These are phyloP conservation scores for Alentia gelatinosa DNA, from an alignment of 2,888 invertebrate genomes.

Conservation along the genomic window DNA sequence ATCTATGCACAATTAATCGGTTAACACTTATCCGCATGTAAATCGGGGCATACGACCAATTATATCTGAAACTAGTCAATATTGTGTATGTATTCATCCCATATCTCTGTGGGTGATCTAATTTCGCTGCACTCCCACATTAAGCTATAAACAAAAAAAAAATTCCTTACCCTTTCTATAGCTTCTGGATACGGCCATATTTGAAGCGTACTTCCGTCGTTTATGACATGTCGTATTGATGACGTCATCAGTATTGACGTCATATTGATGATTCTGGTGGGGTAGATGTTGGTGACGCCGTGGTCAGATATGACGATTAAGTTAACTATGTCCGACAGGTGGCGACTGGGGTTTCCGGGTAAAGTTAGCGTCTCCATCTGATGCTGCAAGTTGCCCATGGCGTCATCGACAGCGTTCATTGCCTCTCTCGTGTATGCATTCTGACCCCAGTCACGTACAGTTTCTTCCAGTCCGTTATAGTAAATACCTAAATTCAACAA, in stretches of 20 bases:
- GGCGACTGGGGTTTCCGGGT: not conserved
- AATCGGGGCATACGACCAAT: no score
- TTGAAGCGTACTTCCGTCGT: conserved; percentile 64
- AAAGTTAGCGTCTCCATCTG: not conserved
- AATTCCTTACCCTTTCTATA: conserved; percentile 63
- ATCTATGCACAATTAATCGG: no score
- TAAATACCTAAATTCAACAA: not conserved
- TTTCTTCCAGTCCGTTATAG: not conserved
- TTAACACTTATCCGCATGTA: no score
- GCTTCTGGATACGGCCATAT: conserved; percentile 67
- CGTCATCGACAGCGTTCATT: not conserved
- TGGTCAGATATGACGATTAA: conserved; percentile 71
- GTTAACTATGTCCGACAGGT: conserved; percentile 62
- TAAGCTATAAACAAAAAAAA: no score
- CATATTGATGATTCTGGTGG: conserved; percentile 63
- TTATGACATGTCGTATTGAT: conserved; percentile 39
- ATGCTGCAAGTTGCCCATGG: not conserved
- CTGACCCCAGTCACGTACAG: not conserved
- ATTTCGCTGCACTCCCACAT: no score
- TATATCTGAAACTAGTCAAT: no score
- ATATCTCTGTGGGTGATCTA: no score
- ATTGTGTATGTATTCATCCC: no score
- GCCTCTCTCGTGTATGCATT: not conserved
- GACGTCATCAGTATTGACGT: conserved; percentile 61
- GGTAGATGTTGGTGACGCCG: conserved; percentile 68